phyloP scores from a whole-genome alignment of 2,888 invertebrate genomes.

The Dinocampus coccinellae region DNA sequence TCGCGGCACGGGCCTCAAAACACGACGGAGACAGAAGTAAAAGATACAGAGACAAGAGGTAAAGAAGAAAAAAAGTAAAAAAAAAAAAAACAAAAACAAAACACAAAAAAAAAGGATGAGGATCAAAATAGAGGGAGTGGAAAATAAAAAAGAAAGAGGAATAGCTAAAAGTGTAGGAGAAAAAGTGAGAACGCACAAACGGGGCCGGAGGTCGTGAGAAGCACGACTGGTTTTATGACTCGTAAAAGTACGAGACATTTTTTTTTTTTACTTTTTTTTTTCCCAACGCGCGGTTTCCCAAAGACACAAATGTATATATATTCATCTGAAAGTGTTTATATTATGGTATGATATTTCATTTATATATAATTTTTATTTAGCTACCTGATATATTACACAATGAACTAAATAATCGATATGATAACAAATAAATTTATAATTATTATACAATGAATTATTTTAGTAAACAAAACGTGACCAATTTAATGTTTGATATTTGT shows the following conservation, averaged over 20 bases:
- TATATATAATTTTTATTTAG: not conserved
- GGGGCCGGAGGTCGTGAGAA: constrained; percentile 61
- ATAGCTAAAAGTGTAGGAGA: too few relatives aligned
- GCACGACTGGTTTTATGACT: constrained; percentile 67
- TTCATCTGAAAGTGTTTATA: not conserved
- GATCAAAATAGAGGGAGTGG: constrained; percentile 8
- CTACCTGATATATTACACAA: not conserved
- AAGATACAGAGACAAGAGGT: not conserved
- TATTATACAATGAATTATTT: not conserved
- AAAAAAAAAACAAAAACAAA: not conserved
- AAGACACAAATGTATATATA: constrained; percentile 25
- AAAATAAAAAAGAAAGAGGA: too few relatives aligned
- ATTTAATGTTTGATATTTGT: constrained; percentile 16
- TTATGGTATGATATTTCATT: not conserved
- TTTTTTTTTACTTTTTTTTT: too few relatives aligned
- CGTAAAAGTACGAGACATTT: constrained; percentile 65
- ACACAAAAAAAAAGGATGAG: too few relatives aligned
- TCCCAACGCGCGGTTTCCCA: constrained; percentile 37
- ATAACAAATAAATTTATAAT: not conserved
- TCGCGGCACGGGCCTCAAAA: constrained; percentile 49
- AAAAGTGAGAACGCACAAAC: constrained; percentile 51
- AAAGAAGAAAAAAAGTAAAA: not conserved
- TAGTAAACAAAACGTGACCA: not conserved
- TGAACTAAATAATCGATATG: not conserved
- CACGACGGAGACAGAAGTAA: constrained; percentile 27